Conservation (phyloP, 1,140 invertebrate genomes). For the Caerostris extrusa region DNA sequence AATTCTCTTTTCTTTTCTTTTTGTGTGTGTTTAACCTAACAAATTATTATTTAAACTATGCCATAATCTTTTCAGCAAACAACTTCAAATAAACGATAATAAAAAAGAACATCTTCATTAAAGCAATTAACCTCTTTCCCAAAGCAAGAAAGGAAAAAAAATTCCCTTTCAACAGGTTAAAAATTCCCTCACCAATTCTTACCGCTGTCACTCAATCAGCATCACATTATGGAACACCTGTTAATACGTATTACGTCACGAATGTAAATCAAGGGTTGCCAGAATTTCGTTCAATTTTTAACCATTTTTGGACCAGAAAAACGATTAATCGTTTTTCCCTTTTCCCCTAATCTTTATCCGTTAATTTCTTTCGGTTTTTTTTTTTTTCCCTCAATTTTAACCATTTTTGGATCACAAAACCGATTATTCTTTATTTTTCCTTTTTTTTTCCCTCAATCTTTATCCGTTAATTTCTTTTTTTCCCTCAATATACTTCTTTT, state of each 20-base stretch:
- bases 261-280: conserved; percentile 30
- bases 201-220: conserved; percentile 51
- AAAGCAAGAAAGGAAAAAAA: neutral
- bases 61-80: neutral
- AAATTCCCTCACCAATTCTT: neutral
- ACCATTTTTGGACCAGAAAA: conserved; percentile 35
- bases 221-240: conserved; percentile 71
- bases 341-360: neutral
- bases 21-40: too few species aligned
- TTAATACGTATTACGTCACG: conserved; percentile 74
- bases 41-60: neutral
- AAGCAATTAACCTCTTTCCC: neutral
- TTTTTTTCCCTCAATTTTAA: neutral
- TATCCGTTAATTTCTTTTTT: neutral
- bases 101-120: neutral
- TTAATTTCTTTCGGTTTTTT: neutral
- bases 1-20: too few species aligned
- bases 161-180: neutral
- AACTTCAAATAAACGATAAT: neutral
- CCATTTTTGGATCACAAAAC: conserved; percentile 36
- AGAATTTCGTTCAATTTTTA: conserved; percentile 12
- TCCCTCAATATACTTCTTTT: neutral
- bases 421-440: neutral
- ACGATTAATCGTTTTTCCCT: neutral
- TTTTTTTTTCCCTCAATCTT: neutral